phyloP scores from a whole-genome alignment of 2,888 invertebrate species.

The Diabrotica balteata region DNA sequence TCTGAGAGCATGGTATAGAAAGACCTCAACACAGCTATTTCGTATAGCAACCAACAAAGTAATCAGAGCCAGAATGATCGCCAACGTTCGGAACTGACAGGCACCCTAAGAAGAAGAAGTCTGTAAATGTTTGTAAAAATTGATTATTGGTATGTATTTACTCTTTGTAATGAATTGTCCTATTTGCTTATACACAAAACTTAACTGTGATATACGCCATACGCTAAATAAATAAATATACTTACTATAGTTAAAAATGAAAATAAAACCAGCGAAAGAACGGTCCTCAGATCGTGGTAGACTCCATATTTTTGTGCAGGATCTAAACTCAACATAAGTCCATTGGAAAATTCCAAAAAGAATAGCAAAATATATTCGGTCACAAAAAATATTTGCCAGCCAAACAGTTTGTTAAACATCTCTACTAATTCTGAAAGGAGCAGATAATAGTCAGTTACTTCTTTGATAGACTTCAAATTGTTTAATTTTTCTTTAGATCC shows the following conservation, averaged over 20 bases:
- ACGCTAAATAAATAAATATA: neutral
- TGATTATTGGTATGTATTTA: too few species aligned
- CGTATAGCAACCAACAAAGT: too few species aligned
- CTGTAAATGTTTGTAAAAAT: too few species aligned
- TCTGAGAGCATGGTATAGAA: too few species aligned
- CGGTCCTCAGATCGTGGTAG: constrained; percentile 28
- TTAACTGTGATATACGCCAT: too few species aligned
- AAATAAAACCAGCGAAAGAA: constrained; percentile 27
- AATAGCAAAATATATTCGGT: constrained; percentile 31
- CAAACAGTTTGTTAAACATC: constrained; percentile 37
- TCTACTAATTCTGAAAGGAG: constrained; percentile 35
- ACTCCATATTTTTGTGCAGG: constrained; percentile 19
- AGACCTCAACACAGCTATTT: too few species aligned
- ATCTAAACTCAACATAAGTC: constrained; percentile 31
- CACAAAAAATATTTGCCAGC: constrained; percentile 37
- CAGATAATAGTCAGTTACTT: constrained; percentile 35
- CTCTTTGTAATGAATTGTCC: too few species aligned
- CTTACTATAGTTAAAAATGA: constrained; percentile 32
- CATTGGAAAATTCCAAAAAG: constrained; percentile 30
- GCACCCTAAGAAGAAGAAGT: too few species aligned
- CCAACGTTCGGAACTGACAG: too few species aligned
- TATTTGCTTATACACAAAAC: too few species aligned
- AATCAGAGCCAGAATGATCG: too few species aligned
- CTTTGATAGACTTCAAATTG: constrained; percentile 34
- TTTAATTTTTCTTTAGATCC: constrained; percentile 23